phyloP scores from a whole-genome alignment of 2,797 vertebrate genomes.

The Morus bassanus region DNA sequence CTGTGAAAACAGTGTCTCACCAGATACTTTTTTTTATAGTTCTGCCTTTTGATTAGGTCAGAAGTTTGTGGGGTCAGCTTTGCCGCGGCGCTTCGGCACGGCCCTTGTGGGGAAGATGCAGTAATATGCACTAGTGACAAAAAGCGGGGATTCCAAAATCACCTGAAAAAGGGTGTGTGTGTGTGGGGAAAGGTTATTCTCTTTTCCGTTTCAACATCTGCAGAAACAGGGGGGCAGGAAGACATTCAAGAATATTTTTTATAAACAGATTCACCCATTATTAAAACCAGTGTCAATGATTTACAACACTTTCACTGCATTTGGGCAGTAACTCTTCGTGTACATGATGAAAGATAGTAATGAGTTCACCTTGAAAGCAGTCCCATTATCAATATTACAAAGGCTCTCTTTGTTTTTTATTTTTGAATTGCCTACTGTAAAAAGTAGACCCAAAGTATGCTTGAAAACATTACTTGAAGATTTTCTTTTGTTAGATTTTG shows the following conservation, averaged over 20 bases:
- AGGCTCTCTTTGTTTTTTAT: not conserved
- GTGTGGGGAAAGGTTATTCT: not conserved
- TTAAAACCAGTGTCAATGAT: not conserved
- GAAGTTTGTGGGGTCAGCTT: not conserved
- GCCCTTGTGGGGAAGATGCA: not conserved
- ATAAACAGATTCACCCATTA: not conserved
- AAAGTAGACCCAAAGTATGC: not conserved
- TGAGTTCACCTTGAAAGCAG: not conserved
- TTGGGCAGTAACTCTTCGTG: not conserved
- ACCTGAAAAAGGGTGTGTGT: no score
- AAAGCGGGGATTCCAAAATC: not conserved
- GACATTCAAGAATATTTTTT: not conserved
- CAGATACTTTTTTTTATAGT: not conserved
- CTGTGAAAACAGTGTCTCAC: not conserved
- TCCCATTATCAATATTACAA: not conserved
- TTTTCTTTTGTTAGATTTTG: not conserved
- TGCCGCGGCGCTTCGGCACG: fast-evolving
- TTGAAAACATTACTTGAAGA: not conserved
- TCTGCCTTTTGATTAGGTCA: not conserved
- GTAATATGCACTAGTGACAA: fast-evolving
- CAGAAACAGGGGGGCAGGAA: not conserved
- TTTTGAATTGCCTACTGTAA: not conserved
- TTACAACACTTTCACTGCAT: not conserved
- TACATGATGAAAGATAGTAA: not conserved
- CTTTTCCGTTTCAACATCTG: not conserved